Conservation (phyloP, 2,113 vertebrate genomes). For the Meles meles region DNA sequence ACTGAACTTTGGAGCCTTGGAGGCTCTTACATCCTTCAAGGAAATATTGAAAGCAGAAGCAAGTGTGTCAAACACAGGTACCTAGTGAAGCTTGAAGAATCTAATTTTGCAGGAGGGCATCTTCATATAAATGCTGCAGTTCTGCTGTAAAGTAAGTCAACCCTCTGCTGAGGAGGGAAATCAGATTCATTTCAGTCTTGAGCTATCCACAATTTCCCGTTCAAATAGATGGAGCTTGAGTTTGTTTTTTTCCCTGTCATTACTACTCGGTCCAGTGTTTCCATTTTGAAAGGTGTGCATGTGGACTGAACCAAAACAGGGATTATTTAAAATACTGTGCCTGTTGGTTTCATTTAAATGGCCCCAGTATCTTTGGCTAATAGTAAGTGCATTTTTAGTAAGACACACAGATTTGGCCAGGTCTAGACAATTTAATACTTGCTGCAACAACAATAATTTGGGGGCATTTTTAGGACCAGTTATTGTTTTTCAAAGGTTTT, state of each 20-base stretch:
- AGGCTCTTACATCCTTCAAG: slow-evolving; percentile 32
- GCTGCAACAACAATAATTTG: not conserved
- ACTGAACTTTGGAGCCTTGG: slow-evolving; percentile 21
- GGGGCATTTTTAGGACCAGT: not conserved
- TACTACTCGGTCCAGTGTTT: slow-evolving; percentile 38
- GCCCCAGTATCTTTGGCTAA: slow-evolving; percentile 29
- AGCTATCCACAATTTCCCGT: slow-evolving; percentile 21
- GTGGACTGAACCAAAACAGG: slow-evolving; percentile 47
- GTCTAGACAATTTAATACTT: not conserved
- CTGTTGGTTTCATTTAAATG: slow-evolving; percentile 50
- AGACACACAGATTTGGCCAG: not conserved
- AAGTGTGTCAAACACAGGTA: slow-evolving; percentile 61
- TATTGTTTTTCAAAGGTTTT: not conserved
- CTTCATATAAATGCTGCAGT: not conserved
- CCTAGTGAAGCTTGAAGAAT: slow-evolving; percentile 68
- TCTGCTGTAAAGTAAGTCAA: not conserved
- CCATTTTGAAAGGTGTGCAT: slow-evolving; percentile 50
- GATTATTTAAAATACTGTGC: slow-evolving; percentile 57
- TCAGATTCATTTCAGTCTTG: slow-evolving; percentile 53
- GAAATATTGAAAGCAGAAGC: slow-evolving; percentile 52
- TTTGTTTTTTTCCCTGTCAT: slow-evolving; percentile 50
- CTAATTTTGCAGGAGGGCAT: slow-evolving; percentile 68
- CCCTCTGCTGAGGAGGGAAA: slow-evolving; percentile 40
- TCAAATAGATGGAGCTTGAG: slow-evolving; percentile 31
- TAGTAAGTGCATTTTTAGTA: not conserved